Base-by-base conservation (phyloP, 1,140 invertebrate species). In the Drosophila nikananu region DNA sequence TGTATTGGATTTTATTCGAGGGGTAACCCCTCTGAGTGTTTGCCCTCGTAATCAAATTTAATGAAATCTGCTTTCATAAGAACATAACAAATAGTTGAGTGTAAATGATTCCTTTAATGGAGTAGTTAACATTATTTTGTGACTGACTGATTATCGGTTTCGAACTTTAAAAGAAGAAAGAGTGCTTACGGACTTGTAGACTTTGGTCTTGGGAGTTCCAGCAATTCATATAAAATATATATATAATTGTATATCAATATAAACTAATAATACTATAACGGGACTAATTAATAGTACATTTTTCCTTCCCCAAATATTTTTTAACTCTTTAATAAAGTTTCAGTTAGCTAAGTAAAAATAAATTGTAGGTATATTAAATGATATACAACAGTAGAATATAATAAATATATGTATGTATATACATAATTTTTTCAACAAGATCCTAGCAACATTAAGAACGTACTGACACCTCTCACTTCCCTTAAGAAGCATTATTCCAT, bases 11-110 rank as follows among this genome's bases (percentile, higher is more conserved):
- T 61, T 35, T 74, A 84, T 84, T 84, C n/a, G n/a, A 46, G 55
- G 71, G 44, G 49, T 37, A 49, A 41, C 2, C 8, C n/a, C n/a
- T 39, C 12, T 39, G 25, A 27, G 27, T 39, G 49, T 37, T 59
- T 52, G 27, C 21, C 44, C 44, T 42, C 32, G 13, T 64, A 42
- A 83, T 68, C 63, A 46, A 35, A 10, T 46, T 37, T 65, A 70
- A 61, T 52, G 46, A 76, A 83, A 80, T 83, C 81, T 19, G 57
- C 48, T 77, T 77, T 80, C 63, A 37, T 63, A 41, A 60, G 72
- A 83, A 75, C 17, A 27, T 46, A 35, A 42, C 39, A 42, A 62
- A 44, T 32, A 32, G 25, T 25, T 39, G 19, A 39, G 58, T n/a
- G 48, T 37, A 32, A 41, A 32, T 30, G 21, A 37, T 39, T 48